Evolutionary conservation across 2,888 invertebrate species (phyloP).

Genomic region (Celastrina argiolus): DNA sequence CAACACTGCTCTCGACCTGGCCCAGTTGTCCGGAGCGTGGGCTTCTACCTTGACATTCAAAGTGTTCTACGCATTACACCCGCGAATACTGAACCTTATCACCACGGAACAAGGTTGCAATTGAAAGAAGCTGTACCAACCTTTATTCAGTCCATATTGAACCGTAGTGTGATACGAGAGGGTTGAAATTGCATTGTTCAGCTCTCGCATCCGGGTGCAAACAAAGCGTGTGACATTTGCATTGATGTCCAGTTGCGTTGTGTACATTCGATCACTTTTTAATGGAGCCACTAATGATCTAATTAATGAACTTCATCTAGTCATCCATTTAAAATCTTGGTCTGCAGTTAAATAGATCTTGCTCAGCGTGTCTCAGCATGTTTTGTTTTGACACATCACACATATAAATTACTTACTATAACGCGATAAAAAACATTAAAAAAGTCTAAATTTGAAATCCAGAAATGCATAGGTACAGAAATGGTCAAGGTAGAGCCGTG

Average conservation of each 20-base stretch:
- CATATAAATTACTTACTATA: no score
- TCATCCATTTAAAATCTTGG: no score
- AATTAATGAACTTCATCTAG: not conserved
- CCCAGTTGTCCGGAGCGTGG: conserved; percentile 31
- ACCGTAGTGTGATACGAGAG: not conserved
- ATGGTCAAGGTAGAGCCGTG: no score
- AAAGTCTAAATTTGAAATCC: no score
- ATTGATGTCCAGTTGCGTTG: conserved; percentile 34
- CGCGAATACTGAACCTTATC: conserved; percentile 22
- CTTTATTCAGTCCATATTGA: not conserved
- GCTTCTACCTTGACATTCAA: conserved; percentile 58
- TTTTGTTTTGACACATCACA: no score
- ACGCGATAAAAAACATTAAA: no score
- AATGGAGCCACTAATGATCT: not conserved
- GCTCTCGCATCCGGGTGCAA: conserved; percentile 35
- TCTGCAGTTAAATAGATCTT: no score
- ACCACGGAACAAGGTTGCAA: not conserved
- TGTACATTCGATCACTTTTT: conserved; percentile 8
- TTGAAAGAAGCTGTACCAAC: not conserved
- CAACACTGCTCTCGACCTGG: not conserved
- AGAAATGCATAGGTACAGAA: no score
- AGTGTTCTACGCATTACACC: conserved; percentile 33
- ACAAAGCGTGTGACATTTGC: conserved; percentile 38
- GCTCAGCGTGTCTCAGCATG: no score
- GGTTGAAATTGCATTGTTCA: conserved; percentile 21